A percentile compares a stretch with the other conserved stretches of the same genome.
These are phyloP conservation scores for Peromyscus leucopus DNA, from an alignment of 2,113 vertebrate genomes.

Conservation along the genomic window DNA sequence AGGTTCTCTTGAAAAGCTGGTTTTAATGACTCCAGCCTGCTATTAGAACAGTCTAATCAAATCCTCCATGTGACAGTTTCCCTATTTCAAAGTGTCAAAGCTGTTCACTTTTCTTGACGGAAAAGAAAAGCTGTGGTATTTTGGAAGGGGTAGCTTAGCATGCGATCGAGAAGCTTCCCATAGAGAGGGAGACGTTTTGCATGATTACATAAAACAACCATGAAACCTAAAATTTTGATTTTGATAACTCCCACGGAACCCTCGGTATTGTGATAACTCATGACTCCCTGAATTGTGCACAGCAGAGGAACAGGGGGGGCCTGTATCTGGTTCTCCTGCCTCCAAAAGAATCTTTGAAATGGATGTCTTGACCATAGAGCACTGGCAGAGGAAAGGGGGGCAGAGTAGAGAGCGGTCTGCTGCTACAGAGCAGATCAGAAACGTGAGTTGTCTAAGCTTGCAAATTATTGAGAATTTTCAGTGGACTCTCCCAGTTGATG, in stretches of 20 bases:
- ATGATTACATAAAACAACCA: conserved; percentile 54
- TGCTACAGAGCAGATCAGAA: not conserved
- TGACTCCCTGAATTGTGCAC: not conserved
- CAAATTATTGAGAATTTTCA: conserved; percentile 24
- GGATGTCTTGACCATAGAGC: not conserved
- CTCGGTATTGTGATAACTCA: not conserved
- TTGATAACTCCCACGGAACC: conserved; percentile 46
- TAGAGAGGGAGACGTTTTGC: not conserved
- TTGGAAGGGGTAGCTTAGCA: not conserved
- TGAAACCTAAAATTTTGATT: conserved; percentile 69
- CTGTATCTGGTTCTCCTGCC: not conserved
- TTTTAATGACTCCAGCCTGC: conserved; percentile 61
- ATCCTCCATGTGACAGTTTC: conserved; percentile 68
- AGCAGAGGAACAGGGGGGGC: not conserved
- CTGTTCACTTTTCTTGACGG: conserved; percentile 67
- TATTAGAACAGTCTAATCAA: conserved; percentile 68
- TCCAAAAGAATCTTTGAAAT: conserved; percentile 39
- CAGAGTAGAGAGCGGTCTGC: not conserved
- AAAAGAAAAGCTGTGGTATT: conserved; percentile 38
- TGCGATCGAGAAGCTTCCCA: conserved; percentile 35
- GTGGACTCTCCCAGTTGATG: not conserved
- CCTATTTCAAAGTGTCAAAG: conserved; percentile 73
- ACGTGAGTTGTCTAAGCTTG: not conserved
- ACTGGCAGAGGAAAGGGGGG: not conserved
- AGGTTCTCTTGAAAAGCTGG: conserved; percentile 52